Conservation (phyloP, 2,888 invertebrate genomes). For the Oxystoma pomonae region DNA sequence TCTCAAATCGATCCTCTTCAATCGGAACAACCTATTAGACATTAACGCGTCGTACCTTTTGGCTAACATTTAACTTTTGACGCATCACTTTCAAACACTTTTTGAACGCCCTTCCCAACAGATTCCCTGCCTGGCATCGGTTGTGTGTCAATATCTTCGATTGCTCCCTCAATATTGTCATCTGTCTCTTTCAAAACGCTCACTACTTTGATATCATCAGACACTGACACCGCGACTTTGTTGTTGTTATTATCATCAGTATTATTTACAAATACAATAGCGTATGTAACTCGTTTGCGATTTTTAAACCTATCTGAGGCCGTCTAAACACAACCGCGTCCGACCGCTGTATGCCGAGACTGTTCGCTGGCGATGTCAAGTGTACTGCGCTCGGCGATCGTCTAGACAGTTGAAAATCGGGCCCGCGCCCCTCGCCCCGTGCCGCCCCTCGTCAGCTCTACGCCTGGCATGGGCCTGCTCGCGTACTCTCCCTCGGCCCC, state of each 20-base stretch:
- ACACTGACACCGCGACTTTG: background rate
- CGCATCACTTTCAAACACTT: conserved; percentile 46
- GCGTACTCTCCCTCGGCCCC: conserved; percentile 23
- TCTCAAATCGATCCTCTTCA: background rate
- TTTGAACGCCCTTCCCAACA: conserved; percentile 42
- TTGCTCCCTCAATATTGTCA: conserved; percentile 32
- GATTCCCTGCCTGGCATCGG: conserved; percentile 29
- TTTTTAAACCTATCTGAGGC: background rate
- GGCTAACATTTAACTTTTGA: conserved; percentile 45
- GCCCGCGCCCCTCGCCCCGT: conserved; percentile 24
- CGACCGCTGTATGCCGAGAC: conserved; percentile 23
- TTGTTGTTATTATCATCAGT: background rate
- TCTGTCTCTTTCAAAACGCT: conserved; percentile 10
- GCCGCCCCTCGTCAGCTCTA: conserved; percentile 16
- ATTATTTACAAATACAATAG: background rate
- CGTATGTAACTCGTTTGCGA: background rate
- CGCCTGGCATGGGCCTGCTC: conserved; percentile 15
- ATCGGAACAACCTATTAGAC: background rate
- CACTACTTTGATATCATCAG: background rate
- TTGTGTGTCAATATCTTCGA: conserved; percentile 10
- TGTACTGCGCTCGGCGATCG: conserved; percentile 39
- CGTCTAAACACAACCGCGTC: conserved; percentile 18
- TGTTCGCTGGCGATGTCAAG: conserved; percentile 34
- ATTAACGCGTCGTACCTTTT: conserved; percentile 39
- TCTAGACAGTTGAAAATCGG: conserved; percentile 41